Percentiles rank a stretch among this genome's conserved stretches.
Conservation (phyloP, 64 coral and sea anemone species). For the Stichodactyla helianthus region DNA sequence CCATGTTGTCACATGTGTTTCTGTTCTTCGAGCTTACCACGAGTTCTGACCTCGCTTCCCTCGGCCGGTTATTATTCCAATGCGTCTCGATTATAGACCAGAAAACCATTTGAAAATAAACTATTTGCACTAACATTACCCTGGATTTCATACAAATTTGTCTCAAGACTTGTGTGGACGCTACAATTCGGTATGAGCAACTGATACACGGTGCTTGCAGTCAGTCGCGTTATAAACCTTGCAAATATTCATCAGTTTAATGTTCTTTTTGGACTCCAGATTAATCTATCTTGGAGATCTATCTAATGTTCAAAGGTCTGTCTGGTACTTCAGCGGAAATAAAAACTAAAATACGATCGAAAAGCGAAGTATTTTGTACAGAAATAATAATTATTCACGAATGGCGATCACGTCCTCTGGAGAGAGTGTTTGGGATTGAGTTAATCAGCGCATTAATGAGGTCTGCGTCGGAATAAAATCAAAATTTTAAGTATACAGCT, state of each 20-base stretch:
- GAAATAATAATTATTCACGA: background rate
- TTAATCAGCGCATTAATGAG: background rate
- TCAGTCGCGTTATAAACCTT: background rate
- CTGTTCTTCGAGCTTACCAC: background rate
- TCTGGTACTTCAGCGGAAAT: background rate
- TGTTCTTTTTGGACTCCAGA: background rate
- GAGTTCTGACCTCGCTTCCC: conserved; percentile 1
- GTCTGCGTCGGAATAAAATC: background rate
- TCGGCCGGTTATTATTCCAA: background rate
- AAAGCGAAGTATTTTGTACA: background rate
- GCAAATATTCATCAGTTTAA: background rate
- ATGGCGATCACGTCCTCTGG: background rate
- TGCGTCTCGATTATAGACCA: background rate
- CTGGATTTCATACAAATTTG: background rate
- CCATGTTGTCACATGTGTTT: conserved; percentile 10
- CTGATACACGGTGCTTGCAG: background rate
- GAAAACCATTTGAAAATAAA: background rate
- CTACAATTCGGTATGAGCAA: background rate
- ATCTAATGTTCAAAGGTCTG: background rate
- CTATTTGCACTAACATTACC: background rate
- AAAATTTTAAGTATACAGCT: background rate
- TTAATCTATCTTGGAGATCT: background rate
- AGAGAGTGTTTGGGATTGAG: background rate
- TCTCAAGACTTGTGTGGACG: background rate
- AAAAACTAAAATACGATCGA: background rate